These are phyloP conservation scores for Mythimna pallens DNA, from an alignment of 2,888 invertebrate genomes.

Conservation along the genomic window DNA sequence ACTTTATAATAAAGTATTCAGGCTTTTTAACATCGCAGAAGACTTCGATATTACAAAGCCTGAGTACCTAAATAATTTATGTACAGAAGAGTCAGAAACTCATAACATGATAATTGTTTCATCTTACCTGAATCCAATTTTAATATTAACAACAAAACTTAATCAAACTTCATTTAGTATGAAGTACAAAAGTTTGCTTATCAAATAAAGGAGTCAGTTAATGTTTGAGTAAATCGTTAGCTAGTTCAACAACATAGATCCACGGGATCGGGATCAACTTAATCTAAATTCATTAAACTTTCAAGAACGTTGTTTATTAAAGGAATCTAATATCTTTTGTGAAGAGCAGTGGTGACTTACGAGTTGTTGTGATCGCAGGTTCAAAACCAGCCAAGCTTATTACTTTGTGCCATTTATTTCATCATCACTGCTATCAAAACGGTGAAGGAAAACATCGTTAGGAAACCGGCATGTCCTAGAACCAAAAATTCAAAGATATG, in stretches of 20 bases:
- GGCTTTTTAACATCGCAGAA: no score
- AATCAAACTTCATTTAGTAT: conserved; percentile 33
- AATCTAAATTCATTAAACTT: conserved; percentile 46
- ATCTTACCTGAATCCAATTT: background rate
- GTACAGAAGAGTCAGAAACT: background rate
- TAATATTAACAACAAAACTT: conserved; percentile 15
- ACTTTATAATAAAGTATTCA: no score
- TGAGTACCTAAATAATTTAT: no score
- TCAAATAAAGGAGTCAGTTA: conserved; percentile 32
- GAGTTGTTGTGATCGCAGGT: no score
- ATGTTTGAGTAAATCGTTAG: conserved; percentile 38
- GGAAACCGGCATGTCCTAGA: no score
- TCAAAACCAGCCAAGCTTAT: no score
- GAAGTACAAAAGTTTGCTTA: conserved; percentile 44
- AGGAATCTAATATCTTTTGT: conserved; percentile 1
- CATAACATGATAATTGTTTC: background rate
- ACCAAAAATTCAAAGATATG: no score
- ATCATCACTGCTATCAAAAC: no score
- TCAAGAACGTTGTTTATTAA: conserved; percentile 23
- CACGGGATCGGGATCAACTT: conserved; percentile 21
- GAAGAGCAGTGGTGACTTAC: no score
- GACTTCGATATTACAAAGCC: no score
- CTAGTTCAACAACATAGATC: conserved; percentile 27
- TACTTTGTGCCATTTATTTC: no score
- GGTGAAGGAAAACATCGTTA: no score